Evolutionary conservation across 2,797 vertebrate species (phyloP), one percentile per base, ranked within the genome.

Genomic region (Chaetophractus vellerosus): DNA sequence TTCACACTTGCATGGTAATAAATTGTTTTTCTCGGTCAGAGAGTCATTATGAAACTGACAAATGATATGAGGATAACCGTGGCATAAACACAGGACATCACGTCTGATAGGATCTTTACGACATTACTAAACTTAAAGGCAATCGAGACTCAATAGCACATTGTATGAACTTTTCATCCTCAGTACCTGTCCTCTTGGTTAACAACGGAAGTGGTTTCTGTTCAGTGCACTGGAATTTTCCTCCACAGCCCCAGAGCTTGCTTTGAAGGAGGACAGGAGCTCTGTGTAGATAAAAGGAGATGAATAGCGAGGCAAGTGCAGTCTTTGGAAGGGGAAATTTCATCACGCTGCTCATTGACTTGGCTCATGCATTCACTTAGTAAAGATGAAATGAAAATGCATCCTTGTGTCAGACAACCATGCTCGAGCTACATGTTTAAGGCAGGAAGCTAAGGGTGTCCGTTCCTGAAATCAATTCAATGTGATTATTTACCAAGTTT

Each of bases 401-500:
- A 24, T 71, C 45, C 64, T 38, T 6, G 15, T 74, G 93, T 93
- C 89, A 87, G 21, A 45, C 28, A 57, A 10, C 36, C 55, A 19
- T 3, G 12, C 79, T 68, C 16, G 45, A 52, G 71, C 33, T 89
- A 48, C 75, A 38, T 0, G 0, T 59, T 81, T 64, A 50, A 61
- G 88, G 72, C 71, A 80, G 82, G 68, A 66, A 83, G 92, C 71
- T 33, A 63, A 88, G 88, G 78, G 88, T 38, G 3, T 50, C 55
- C 45, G 69, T 80, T 75, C 69, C 64, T 79, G 86, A 93, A 91
- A 75, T 80, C 69, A 79, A 76, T 76, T 86, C 64, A 14, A 0
- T 18, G 86, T 72, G 88, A 26, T 87, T 92, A 88, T 96, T 96
- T 86, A 76, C 90, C 86, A 84, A 59, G 91, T 96, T 94, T 93